These are phyloP conservation scores for Piliocolobus tephrosceles DNA, from an alignment of 2,113 vertebrate species.

Conservation along the genomic window DNA sequence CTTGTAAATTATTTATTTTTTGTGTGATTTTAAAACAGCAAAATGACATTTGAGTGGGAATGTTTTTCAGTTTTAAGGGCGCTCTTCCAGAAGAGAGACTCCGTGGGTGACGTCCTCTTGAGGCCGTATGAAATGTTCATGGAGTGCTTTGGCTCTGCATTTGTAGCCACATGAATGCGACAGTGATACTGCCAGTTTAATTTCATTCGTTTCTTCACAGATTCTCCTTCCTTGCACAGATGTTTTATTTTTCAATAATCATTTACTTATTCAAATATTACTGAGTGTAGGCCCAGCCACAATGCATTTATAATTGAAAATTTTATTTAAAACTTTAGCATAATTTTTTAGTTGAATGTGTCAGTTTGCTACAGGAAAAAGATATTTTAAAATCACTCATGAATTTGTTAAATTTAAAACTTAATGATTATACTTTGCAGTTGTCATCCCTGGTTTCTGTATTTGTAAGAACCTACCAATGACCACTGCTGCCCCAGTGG, in stretches of 20 bases:
- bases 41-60: neutral
- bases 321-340: neutral
- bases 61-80: neutral
- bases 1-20: neutral
- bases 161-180: neutral
- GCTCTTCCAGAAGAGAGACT: neutral
- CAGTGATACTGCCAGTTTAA: neutral
- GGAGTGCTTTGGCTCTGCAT: neutral
- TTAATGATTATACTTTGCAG: neutral
- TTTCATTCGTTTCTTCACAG: neutral
- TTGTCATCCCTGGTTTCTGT: neutral
- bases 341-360: neutral
- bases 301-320: neutral
- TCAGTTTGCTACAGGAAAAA: neutral
- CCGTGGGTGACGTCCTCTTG: neutral
- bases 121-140: neutral
- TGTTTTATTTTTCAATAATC: neutral
- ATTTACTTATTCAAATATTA: constrained; percentile 11
- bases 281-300: neutral
- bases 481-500: neutral
- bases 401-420: neutral
- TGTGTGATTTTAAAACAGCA: neutral
- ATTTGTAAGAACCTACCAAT: neutral
- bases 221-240: neutral
- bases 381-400: neutral